Conservation (phyloP, 2,113 vertebrate genomes). For the Xiphophorus hellerii region DNA sequence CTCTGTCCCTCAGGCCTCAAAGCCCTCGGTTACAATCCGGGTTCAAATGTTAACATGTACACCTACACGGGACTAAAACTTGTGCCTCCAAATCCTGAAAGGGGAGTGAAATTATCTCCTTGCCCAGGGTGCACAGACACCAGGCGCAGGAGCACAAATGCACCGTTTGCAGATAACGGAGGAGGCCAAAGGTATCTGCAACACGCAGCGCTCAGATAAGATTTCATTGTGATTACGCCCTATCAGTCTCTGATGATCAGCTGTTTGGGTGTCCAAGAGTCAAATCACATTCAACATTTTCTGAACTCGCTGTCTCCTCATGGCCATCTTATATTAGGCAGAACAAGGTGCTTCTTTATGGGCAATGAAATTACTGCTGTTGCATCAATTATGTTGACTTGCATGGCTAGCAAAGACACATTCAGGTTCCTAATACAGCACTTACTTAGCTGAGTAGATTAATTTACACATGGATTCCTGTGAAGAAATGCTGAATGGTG, state of each 20-base stretch:
- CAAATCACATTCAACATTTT: slow-evolving; percentile 52
- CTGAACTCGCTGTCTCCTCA: slow-evolving; percentile 27
- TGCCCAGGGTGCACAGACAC: slow-evolving; percentile 46
- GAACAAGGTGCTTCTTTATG: slow-evolving; percentile 44
- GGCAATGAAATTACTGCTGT: slow-evolving; percentile 54
- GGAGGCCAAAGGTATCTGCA: slow-evolving; percentile 37
- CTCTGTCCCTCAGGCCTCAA: slow-evolving; percentile 51
- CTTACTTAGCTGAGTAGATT: slow-evolving; percentile 74
- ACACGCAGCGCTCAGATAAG: slow-evolving; percentile 55
- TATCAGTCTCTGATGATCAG: slow-evolving; percentile 68
- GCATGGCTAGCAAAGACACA: slow-evolving; percentile 63
- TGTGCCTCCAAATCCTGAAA: slow-evolving; percentile 49
- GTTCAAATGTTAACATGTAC: slow-evolving; percentile 54
- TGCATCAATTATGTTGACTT: slow-evolving; percentile 58
- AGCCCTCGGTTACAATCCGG: slow-evolving; percentile 30
- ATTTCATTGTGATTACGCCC: slow-evolving; percentile 65
- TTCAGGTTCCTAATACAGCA: slow-evolving; percentile 50
- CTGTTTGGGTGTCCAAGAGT: slow-evolving; percentile 55
- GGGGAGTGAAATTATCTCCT: slow-evolving; percentile 60
- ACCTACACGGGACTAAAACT: slow-evolving; percentile 57
- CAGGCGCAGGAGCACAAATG: slow-evolving; percentile 34
- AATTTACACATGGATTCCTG: slow-evolving; percentile 70
- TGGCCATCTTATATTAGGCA: slow-evolving; percentile 25
- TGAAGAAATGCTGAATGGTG: slow-evolving; percentile 73
- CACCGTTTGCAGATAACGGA: slow-evolving; percentile 61